A percentile compares a stretch with the other conserved stretches of the same genome.
These are phyloP conservation scores for Colinus virginianus DNA, from an alignment of 2,113 vertebrate species.

Conservation along the genomic window DNA sequence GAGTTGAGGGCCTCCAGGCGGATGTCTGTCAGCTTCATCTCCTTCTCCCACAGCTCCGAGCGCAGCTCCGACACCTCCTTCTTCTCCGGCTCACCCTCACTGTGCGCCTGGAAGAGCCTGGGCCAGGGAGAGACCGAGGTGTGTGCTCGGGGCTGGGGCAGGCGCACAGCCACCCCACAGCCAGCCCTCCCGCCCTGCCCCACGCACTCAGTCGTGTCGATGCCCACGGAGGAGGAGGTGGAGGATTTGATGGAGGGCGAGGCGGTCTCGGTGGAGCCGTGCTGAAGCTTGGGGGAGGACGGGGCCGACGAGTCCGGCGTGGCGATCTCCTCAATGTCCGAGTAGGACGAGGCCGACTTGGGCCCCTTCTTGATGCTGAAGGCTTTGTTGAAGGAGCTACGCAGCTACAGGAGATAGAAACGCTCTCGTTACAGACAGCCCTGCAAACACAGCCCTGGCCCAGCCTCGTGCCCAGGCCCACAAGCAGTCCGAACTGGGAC, in stretches of 20 bases:
- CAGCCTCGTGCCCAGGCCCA: neutral
- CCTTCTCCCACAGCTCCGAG: conserved; percentile 95
- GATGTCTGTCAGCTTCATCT: conserved; percentile 95
- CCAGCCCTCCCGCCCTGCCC: neutral
- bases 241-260: conserved; percentile 81
- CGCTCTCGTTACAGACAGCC: neutral
- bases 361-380: conserved; percentile 98
- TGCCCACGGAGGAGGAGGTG: conserved; percentile 83
- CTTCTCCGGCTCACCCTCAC: conserved; percentile 87
- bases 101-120: conserved; percentile 84
- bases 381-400: conserved; percentile 97
- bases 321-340: conserved; percentile 94
- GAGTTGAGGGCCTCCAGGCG: conserved; percentile 94
- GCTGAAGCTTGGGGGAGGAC: conserved; percentile 92
- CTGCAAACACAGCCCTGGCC: neutral
- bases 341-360: conserved; percentile 91
- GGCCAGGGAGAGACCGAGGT: neutral
- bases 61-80: conserved; percentile 91
- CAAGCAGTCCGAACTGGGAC: neutral
- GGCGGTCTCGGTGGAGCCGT: conserved; percentile 81
- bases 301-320: conserved; percentile 94
- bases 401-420: conserved; percentile 80
- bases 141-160: neutral
- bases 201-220: conserved; percentile 75
- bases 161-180: neutral